Evolutionary conservation across 2,888 invertebrate genomes (phyloP), one percentile per base, ranked within the genome.

Genomic region (Nomada goodeniana): DNA sequence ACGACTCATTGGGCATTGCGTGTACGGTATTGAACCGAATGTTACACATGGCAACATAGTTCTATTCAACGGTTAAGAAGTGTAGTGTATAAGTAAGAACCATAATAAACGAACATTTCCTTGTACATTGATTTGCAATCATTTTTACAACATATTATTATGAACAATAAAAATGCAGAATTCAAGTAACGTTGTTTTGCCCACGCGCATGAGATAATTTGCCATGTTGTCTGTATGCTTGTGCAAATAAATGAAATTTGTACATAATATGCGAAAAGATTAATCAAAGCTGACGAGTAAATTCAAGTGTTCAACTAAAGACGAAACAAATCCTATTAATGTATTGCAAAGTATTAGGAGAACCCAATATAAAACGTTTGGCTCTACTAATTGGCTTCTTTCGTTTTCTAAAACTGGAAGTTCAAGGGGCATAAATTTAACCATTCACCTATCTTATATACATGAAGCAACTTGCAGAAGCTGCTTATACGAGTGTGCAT

Each of bases 201-300:
- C 7, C 7, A 36, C 5, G 36, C 5, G 7, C 36, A 36, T 36
- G 36, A 36, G 36, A 20, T 20, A 61, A 20, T 26, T 0, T n/a
- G 11, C 20, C 2, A 10, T 2, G 3, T 47, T 2, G 5, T 18
- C 5, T 23, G 18, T 52, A 9, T n/a, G 9, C 5, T 52, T 2
- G 2, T 65, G 20, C n/a, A 20, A 29, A 65, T 29, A 65, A 26
- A 65, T 26, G 2, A 50, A 3, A 53, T 7, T 53, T n/a, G 20
- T n/a, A n/a, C 9, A 7, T 2, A n/a, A 53, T 20, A 53, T 53
- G 9, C 26, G 77, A 80, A 60, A 55, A 65, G 2, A 42, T 69
- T 26, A 57, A 26, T 15, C 23, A 5, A 57, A 57, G 23, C 20
- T 11, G 10, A 1, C 4, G 23, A 11, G 18, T n/a, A 0, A 36